Evolutionary conservation across 2,888 invertebrate species (phyloP).

Genomic region (Protonemura montana): DNA sequence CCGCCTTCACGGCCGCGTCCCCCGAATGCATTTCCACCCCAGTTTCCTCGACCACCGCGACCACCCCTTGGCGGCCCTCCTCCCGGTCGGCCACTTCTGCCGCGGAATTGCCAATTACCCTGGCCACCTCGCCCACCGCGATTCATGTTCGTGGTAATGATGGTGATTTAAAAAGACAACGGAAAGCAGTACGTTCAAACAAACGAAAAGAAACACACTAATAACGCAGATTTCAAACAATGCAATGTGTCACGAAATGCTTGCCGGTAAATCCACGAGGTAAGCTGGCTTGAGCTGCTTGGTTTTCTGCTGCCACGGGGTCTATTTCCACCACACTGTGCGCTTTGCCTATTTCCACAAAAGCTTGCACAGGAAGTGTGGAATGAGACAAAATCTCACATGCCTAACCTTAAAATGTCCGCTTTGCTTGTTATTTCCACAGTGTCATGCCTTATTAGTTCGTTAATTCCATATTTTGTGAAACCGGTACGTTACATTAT

Average conservation of each 20-base stretch:
- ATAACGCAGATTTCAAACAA: background rate
- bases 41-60: conserved; percentile 8
- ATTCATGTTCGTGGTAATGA: background rate
- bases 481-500: conserved; percentile 26
- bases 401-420: conserved; percentile 20
- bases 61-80: background rate
- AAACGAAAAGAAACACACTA: background rate
- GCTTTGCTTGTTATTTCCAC: background rate
- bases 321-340: too few species aligned
- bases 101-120: background rate
- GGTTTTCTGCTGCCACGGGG: too few species aligned
- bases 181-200: background rate
- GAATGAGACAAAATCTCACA: too few species aligned
- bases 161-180: background rate
- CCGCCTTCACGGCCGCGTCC: background rate
- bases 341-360: too few species aligned
- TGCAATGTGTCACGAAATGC: background rate
- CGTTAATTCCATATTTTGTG: background rate
- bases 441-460: conserved; percentile 1
- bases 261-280: background rate
- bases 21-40: background rate
- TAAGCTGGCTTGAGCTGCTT: background rate
- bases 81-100: background rate
- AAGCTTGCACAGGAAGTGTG: too few species aligned
- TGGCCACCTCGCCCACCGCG: background rate